Base-by-base conservation (phyloP, 2,797 vertebrate species). In the Podarcis siculus region DNA sequence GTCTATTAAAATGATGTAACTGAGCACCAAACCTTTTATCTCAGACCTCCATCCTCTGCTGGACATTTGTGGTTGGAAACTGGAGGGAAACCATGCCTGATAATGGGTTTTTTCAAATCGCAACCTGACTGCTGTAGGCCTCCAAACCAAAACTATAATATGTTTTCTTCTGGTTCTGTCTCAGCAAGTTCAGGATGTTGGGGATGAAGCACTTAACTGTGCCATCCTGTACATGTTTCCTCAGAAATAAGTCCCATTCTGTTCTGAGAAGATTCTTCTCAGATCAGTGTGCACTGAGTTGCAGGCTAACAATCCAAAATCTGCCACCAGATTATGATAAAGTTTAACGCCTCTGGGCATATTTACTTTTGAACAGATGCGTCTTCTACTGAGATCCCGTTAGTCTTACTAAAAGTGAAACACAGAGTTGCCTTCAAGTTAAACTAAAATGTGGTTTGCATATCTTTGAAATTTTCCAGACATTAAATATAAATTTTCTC, bases 71-170 rank as follows among this genome's bases (percentile, higher is more conserved):
- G 95, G 94, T 93, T 95, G 89, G 92, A 94, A 93, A 69, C 32
- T 91, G 87, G 78, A 87, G 89, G 90, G 90, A 93, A 95, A 94
- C 76, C 87, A 89, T 87, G 12, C 23, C 42, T 0, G 23, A 12
- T 95, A 85, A 58, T 92, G 82, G 83, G 83, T 49, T 92, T 94
- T 92, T 95, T 90, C 87, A 95, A 94, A 95, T 95, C 90, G 92
- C 87, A 95, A 91, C 90, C 82, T 90, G 85, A 90, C 76, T 91
- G 58, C 83, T 92, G 89, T 89, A 94, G 79, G 73, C 86, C 91
- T 93, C 93, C 89, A 94, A 94, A 92, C 95, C 92, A 93, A 94
- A 95, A 94, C 92, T 91, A 87, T 92, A 93, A 92, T 88, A 92
- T 45, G 84, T 85, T 89, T 67, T 23, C n/a, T 89, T 92, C 90